Percentiles rank a stretch among this genome's conserved stretches.
These are phyloP conservation scores for Hecatera dysodea DNA, from an alignment of 2,888 invertebrate genomes.

Conservation along the genomic window DNA sequence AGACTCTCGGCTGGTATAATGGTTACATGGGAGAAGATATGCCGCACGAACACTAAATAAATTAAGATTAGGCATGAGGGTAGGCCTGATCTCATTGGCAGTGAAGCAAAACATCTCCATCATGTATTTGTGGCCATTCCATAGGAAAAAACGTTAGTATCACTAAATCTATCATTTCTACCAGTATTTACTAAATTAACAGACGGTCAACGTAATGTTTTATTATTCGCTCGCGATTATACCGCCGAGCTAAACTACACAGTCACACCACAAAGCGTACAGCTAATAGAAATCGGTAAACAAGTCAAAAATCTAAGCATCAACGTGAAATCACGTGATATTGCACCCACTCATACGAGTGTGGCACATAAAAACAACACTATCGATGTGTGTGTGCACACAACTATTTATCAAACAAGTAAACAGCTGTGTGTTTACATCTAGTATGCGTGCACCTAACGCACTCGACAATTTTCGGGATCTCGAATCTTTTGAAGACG, in stretches of 20 bases:
- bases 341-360: slow-evolving; percentile 29
- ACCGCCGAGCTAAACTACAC: not conserved
- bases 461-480: slow-evolving; percentile 17
- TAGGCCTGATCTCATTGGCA: not conserved
- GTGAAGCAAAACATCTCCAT: not conserved
- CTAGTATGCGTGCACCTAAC: slow-evolving; percentile 54
- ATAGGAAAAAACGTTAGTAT: no score
- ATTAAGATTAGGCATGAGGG: not conserved
- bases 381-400: slow-evolving; percentile 26
- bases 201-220: no score
- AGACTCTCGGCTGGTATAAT: no score
- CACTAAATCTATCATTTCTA: not conserved
- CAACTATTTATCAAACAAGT: slow-evolving; percentile 27
- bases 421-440: slow-evolving; percentile 56
- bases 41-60: not conserved
- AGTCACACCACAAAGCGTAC: not conserved
- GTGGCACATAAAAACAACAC: slow-evolving; percentile 28
- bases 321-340: slow-evolving; percentile 48
- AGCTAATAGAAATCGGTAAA: slow-evolving; percentile 18
- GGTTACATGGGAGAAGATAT: not conserved
- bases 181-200: not conserved
- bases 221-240: not conserved
- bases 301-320: slow-evolving; percentile 28
- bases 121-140: no score
- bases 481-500: slow-evolving; percentile 4